phyloP scores from a whole-genome alignment of 2,113 vertebrate genomes.

The Todiramphus chloris region DNA sequence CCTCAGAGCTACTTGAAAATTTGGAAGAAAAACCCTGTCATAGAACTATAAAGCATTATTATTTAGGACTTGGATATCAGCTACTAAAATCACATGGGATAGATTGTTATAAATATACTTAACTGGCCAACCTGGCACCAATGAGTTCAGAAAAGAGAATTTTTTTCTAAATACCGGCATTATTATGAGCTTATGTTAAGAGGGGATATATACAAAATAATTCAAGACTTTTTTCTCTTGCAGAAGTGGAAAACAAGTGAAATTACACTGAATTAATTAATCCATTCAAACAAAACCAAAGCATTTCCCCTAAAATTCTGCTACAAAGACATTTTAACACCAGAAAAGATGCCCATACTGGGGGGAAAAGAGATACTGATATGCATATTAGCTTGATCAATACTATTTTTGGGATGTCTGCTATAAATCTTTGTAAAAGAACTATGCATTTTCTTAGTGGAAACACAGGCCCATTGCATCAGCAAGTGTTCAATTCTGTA shows the following conservation, averaged over 20 bases:
- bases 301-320: not conserved
- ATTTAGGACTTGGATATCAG: not conserved
- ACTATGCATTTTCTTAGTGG: not conserved
- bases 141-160: not conserved
- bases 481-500: not conserved
- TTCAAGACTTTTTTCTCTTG: not conserved
- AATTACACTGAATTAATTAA: not conserved
- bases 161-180: not conserved
- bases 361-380: not conserved
- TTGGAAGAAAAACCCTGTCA: not conserved
- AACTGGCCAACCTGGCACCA: not conserved
- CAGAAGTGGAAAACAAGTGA: not conserved
- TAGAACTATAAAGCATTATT: not conserved
- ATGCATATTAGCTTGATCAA: not conserved
- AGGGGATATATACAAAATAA: not conserved
- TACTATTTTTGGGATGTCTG: not conserved
- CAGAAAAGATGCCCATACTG: not conserved
- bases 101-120: not conserved
- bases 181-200: constrained; percentile 37
- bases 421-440: not conserved
- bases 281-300: not conserved
- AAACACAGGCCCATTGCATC: not conserved
- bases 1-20: not conserved
- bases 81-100: constrained; percentile 8
- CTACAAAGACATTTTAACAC: not conserved